These are phyloP conservation scores for Petaurus breviceps DNA, from an alignment of 2,113 vertebrate genomes.

Conservation along the genomic window DNA sequence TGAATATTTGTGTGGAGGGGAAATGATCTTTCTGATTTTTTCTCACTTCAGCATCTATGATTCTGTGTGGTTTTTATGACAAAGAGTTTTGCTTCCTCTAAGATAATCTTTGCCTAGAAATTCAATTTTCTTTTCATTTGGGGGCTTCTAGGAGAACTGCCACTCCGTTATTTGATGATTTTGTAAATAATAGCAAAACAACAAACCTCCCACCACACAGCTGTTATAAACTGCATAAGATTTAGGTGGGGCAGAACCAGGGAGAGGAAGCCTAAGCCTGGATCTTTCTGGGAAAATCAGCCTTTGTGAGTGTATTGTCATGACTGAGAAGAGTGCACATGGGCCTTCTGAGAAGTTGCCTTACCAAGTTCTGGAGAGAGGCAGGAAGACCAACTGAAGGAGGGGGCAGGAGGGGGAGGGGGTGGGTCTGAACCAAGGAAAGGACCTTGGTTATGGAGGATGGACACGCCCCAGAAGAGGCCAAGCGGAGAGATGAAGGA, in stretches of 20 bases:
- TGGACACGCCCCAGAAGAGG: neutral
- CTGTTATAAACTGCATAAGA: neutral
- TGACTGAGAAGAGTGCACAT: neutral
- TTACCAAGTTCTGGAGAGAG: neutral
- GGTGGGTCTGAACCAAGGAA: neutral
- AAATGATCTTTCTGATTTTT: neutral
- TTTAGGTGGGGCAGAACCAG: neutral
- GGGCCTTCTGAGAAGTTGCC: neutral
- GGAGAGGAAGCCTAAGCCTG: neutral
- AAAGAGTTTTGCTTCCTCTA: neutral
- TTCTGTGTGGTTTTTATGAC: neutral
- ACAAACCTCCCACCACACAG: neutral
- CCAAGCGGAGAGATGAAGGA: neutral
- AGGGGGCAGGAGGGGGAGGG: neutral
- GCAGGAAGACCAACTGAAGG: neutral
- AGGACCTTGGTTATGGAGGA: neutral
- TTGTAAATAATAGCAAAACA: conserved; percentile 50
- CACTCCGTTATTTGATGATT: conserved; percentile 20
- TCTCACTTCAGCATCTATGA: neutral
- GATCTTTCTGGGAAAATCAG: neutral
- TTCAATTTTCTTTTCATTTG: neutral
- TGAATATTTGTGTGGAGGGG: neutral
- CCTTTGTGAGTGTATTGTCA: neutral
- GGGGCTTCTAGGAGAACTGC: neutral
- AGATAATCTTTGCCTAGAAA: neutral